These are phyloP conservation scores for Gallinago solitaria DNA, from an alignment of 2,797 vertebrate genomes.

Conservation along the genomic window DNA sequence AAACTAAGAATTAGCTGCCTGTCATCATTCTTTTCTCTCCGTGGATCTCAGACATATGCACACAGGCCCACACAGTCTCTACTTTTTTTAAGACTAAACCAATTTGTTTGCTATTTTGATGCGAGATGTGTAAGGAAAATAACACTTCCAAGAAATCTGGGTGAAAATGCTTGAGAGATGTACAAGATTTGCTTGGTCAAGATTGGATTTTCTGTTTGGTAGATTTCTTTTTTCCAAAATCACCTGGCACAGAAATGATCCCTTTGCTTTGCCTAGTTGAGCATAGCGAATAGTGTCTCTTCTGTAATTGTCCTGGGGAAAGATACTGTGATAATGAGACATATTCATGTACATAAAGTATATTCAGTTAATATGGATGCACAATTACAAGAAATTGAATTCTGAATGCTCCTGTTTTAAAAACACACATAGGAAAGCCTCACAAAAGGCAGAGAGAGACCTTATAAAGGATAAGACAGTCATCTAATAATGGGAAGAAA, in stretches of 20 bases:
- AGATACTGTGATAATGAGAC: neutral
- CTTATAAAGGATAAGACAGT: neutral
- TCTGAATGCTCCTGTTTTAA: neutral
- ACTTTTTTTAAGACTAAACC: neutral
- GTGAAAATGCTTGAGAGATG: neutral
- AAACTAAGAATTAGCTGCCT: neutral
- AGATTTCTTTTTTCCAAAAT: neutral
- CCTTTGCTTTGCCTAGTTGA: slow-evolving; percentile 4
- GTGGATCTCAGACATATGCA: neutral
- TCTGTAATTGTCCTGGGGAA: neutral
- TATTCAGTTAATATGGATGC: neutral
- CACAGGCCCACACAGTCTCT: neutral
- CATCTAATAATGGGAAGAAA: neutral
- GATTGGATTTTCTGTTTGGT: neutral
- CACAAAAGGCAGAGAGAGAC: neutral
- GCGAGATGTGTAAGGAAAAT: neutral
- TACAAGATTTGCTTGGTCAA: neutral
- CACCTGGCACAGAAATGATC: neutral
- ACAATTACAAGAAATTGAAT: slow-evolving; percentile 22
- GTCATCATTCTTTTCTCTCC: neutral
- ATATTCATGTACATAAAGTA: neutral
- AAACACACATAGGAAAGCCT: neutral
- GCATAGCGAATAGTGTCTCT: neutral
- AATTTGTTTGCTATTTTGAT: neutral
- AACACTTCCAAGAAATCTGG: neutral